Conservation (phyloP, 2,888 invertebrate species). For the Hofmannophila pseudospretella region DNA sequence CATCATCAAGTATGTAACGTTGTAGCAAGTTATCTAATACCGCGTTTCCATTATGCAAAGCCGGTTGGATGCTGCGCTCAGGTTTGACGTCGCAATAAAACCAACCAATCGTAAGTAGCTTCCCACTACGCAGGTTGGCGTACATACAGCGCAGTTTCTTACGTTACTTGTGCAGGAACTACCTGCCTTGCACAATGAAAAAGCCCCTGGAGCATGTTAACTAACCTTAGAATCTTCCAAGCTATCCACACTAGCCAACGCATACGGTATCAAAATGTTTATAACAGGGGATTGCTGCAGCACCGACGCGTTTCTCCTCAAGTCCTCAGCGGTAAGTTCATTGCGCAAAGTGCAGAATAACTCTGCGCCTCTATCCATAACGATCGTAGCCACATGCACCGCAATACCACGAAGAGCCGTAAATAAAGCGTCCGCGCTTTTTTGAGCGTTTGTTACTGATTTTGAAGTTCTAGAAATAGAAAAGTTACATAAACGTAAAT, state of each 20-base stretch:
- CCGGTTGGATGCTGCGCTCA: no score
- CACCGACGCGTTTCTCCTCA: constrained; percentile 46
- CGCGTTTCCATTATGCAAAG: no score
- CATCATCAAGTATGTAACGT: no score
- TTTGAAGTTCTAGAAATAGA: constrained; percentile 33
- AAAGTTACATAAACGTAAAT: background rate
- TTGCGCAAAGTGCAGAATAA: constrained; percentile 87
- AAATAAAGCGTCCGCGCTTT: constrained; percentile 42
- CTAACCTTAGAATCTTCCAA: constrained; percentile 88
- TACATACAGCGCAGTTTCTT: no score
- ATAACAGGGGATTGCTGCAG: constrained; percentile 76
- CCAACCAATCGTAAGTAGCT: no score
- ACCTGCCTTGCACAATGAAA: no score
- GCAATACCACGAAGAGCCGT: constrained; percentile 66
- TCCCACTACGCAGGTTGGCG: no score
- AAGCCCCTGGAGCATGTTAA: no score
- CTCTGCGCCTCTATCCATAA: constrained; percentile 87
- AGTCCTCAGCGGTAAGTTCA: constrained; percentile 73
- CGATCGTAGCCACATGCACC: constrained; percentile 85
- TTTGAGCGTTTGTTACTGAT: constrained; percentile 29
- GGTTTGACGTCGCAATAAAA: no score
- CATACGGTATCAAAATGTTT: constrained; percentile 88
- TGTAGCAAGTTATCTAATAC: no score
- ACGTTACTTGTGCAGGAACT: no score
- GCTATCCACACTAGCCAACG: constrained; percentile 90